These are phyloP conservation scores for Drosophila histrio DNA, from an alignment of 2,888 invertebrate genomes.

Conservation along the genomic window DNA sequence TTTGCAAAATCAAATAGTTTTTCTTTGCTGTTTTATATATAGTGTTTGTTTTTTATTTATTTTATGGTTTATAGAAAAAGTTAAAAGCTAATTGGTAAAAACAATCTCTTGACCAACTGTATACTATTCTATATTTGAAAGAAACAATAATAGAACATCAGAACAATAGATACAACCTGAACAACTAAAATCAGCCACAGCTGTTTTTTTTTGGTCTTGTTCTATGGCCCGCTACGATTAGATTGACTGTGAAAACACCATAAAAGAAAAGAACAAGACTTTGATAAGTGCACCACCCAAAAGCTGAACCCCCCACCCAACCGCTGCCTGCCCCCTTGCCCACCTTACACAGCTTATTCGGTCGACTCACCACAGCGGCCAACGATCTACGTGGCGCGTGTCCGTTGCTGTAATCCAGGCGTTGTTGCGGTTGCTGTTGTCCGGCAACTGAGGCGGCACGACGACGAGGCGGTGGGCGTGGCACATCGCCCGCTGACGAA, in stretches of 20 bases:
- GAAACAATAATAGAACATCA: not conserved
- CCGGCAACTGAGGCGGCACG: slow-evolving; percentile 82
- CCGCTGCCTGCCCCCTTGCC: not conserved
- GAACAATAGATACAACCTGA: not conserved
- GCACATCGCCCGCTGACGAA: slow-evolving; percentile 66
- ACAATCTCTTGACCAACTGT: too few relatives aligned
- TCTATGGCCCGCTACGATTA: slow-evolving; percentile 43
- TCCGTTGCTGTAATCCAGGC: slow-evolving; percentile 73
- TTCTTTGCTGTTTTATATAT: too few relatives aligned
- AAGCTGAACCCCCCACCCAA: not conserved
- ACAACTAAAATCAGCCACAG: slow-evolving; percentile 8
- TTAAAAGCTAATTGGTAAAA: too few relatives aligned
- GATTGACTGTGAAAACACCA: slow-evolving; percentile 53
- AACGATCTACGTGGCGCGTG: slow-evolving; percentile 82
- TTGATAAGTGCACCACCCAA: slow-evolving; percentile 38
- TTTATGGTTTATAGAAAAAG: too few relatives aligned
- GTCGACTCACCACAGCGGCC: slow-evolving; percentile 78
- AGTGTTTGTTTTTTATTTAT: too few relatives aligned
- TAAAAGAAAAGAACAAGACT: slow-evolving; percentile 30
- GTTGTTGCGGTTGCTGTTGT: slow-evolving; percentile 73
- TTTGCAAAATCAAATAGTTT: too few relatives aligned
- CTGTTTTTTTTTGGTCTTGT: slow-evolving; percentile 27
- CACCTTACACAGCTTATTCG: not conserved
- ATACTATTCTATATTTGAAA: not conserved
- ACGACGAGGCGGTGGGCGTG: slow-evolving; percentile 83